A percentile compares a stretch with the other conserved stretches of the same genome.
These are phyloP conservation scores for Chrysocyon brachyurus DNA, from an alignment of 2,797 vertebrate genomes.

Conservation along the genomic window DNA sequence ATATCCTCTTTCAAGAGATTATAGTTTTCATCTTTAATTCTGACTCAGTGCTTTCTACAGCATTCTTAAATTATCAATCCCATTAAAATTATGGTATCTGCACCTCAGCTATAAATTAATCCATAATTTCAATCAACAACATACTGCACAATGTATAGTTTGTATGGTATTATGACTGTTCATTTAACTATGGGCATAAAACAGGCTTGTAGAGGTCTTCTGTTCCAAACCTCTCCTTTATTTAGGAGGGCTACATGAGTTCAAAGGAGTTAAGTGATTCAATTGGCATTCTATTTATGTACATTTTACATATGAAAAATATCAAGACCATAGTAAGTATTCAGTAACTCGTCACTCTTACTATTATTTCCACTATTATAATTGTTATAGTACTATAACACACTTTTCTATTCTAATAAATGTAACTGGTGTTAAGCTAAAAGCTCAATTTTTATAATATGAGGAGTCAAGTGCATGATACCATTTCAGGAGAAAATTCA, in stretches of 20 bases:
- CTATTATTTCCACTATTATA: background rate
- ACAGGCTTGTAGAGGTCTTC: background rate
- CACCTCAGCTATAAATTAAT: background rate
- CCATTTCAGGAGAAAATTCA: conserved; percentile 19
- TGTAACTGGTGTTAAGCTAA: background rate
- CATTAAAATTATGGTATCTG: background rate
- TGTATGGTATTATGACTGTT: background rate
- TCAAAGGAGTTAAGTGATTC: background rate
- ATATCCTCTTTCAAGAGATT: background rate
- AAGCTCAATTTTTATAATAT: background rate
- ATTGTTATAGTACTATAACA: background rate
- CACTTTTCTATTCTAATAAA: background rate
- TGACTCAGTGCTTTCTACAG: background rate
- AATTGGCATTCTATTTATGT: background rate
- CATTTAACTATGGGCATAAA: background rate
- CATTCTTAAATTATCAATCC: background rate
- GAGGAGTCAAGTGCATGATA: background rate
- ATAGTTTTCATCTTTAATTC: background rate
- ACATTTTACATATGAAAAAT: conserved; percentile 18
- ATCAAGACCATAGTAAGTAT: background rate
- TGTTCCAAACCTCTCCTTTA: background rate
- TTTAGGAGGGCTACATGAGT: background rate
- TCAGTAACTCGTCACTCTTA: background rate
- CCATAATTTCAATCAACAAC: background rate
- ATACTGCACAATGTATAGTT: background rate